phyloP scores from a whole-genome alignment of 2,113 vertebrate genomes.

The Caranx ignobilis region DNA sequence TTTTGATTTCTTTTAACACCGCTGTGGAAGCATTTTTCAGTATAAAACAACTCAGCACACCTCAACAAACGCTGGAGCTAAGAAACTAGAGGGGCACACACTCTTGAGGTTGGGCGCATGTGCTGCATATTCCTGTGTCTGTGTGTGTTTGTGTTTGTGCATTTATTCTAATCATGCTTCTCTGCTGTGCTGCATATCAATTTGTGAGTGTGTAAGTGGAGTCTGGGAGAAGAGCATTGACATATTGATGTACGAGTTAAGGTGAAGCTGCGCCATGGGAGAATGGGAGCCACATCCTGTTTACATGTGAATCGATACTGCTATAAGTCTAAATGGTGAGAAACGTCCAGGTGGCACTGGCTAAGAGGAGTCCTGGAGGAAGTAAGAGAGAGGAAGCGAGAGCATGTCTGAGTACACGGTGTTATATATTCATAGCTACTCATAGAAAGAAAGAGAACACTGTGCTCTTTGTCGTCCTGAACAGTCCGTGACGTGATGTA shows the following conservation, averaged over 20 bases:
- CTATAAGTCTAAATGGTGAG: slow-evolving; percentile 61
- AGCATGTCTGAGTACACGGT: not conserved
- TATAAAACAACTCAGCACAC: no score
- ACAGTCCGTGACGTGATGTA: slow-evolving; percentile 35
- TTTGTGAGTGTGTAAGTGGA: slow-evolving; percentile 15
- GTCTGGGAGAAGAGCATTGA: slow-evolving; percentile 30
- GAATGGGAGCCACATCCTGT: slow-evolving; percentile 61
- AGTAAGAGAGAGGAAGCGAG: slow-evolving; percentile 11
- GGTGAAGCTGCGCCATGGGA: slow-evolving; percentile 56
- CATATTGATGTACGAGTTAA: slow-evolving; percentile 73
- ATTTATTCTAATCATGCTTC: slow-evolving; percentile 10
- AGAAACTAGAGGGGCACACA: fast-evolving
- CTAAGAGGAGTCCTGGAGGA: slow-evolving; percentile 21
- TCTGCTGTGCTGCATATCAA: slow-evolving; percentile 56
- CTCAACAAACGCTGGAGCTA: no score
- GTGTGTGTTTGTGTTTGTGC: not conserved
- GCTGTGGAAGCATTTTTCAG: no score
- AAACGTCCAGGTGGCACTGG: slow-evolving; percentile 46
- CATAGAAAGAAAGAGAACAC: slow-evolving; percentile 36
- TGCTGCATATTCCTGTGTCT: not conserved
- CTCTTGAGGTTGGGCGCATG: not conserved
- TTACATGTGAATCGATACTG: slow-evolving; percentile 71
- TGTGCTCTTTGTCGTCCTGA: slow-evolving; percentile 39
- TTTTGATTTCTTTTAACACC: no score
- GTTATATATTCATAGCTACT: slow-evolving; percentile 28